Evolutionary conservation across 1,140 invertebrate species (phyloP).

Genomic region (Steinernema feltiae): DNA sequence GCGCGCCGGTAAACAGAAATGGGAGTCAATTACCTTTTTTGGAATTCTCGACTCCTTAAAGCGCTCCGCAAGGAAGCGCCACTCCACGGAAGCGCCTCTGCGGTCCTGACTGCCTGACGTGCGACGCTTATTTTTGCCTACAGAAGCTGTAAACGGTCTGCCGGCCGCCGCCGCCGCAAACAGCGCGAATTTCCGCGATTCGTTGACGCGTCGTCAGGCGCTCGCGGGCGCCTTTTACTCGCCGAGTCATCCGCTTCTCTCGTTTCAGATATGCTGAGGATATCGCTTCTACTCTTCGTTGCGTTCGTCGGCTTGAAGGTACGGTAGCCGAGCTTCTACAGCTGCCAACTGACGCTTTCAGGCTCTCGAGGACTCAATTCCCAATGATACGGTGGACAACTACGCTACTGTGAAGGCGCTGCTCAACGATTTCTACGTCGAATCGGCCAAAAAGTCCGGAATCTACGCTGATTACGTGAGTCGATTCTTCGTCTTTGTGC

Average conservation of each 20-base stretch:
- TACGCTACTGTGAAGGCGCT: constrained; percentile 33
- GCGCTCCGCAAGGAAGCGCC: no score
- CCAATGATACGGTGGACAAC: constrained; percentile 33
- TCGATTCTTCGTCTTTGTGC: background rate
- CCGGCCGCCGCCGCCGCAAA: background rate
- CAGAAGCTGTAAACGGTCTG: background rate
- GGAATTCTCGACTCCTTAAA: no score
- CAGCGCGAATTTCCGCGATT: background rate
- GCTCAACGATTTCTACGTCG: constrained; percentile 29
- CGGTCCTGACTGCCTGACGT: no score
- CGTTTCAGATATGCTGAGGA: background rate
- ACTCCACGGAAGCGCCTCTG: no score
- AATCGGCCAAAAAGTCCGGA: constrained; percentile 16
- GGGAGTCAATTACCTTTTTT: background rate
- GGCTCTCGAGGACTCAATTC: background rate
- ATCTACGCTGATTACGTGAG: constrained; percentile 27
- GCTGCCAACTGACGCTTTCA: background rate
- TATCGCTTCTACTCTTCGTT: background rate
- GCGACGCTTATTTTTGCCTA: no score
- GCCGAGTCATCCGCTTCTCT: no score
- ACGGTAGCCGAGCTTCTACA: background rate
- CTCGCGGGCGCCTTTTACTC: background rate
- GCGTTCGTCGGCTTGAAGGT: background rate
- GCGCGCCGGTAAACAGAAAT: no score
- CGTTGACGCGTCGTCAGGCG: background rate